Conservation (phyloP, 2,888 invertebrate genomes). For the Erebia epiphron region DNA sequence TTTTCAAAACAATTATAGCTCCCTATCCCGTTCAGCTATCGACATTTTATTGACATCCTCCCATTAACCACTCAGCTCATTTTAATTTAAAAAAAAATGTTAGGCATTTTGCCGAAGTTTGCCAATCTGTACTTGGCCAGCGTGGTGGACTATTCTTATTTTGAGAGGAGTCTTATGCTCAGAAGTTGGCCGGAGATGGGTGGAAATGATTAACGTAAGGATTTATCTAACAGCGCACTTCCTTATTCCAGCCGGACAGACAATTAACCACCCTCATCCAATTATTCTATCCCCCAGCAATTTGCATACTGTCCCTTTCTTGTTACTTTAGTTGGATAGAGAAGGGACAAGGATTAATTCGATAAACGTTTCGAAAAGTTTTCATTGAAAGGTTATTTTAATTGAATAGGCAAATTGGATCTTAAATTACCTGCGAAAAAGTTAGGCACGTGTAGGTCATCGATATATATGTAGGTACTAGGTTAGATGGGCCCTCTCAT, state of each 20-base stretch:
- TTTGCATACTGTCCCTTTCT: conserved; percentile 26
- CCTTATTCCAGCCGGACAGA: conserved; percentile 30
- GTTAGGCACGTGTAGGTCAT: neutral
- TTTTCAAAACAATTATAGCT: too few relatives aligned
- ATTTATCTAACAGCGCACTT: conserved; percentile 30
- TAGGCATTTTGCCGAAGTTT: too few relatives aligned
- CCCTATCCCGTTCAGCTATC: too few relatives aligned
- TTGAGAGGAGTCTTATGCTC: too few relatives aligned
- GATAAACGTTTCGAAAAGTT: conserved; percentile 17
- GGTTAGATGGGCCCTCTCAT: too few relatives aligned
- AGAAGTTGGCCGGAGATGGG: neutral
- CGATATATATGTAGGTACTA: too few relatives aligned
- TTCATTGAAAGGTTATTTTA: conserved; percentile 8
- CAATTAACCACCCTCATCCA: conserved; percentile 36
- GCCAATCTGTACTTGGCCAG: too few relatives aligned
- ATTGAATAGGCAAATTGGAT: conserved; percentile 5
- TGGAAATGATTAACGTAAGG: neutral
- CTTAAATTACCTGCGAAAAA: conserved; percentile 14
- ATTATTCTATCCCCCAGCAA: conserved; percentile 33
- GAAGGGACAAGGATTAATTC: conserved; percentile 17
- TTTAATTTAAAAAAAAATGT: too few relatives aligned
- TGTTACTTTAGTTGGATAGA: conserved; percentile 20
- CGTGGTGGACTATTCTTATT: too few relatives aligned
- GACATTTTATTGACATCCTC: too few relatives aligned
- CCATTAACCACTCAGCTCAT: too few relatives aligned